phyloP scores from a whole-genome alignment of 1,140 invertebrate genomes.

The Oryzaephilus surinamensis region DNA sequence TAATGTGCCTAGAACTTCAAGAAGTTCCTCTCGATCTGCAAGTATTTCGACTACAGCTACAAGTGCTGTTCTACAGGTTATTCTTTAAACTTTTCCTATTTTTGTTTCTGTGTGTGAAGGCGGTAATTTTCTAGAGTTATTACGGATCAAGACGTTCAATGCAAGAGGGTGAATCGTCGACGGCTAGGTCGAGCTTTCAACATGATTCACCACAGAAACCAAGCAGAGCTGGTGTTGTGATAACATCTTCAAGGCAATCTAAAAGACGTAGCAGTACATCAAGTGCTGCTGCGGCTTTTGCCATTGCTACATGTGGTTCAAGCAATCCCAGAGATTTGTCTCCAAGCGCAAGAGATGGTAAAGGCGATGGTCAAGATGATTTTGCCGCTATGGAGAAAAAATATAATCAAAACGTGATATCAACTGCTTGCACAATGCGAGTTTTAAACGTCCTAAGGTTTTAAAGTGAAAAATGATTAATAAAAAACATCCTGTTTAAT shows the following conservation, averaged over 20 bases:
- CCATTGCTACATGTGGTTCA: slow-evolving; percentile 81
- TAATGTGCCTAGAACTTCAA: slow-evolving; percentile 23
- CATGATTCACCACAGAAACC: slow-evolving; percentile 47
- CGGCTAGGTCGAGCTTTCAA: slow-evolving; percentile 47
- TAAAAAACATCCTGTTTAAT: background rate
- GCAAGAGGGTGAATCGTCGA: slow-evolving; percentile 37
- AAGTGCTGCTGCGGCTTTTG: slow-evolving; percentile 82
- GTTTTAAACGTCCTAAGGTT: slow-evolving; percentile 77
- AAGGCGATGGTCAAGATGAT: slow-evolving; percentile 25
- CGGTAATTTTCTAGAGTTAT: slow-evolving; percentile 35
- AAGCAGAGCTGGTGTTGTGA: slow-evolving; percentile 77
- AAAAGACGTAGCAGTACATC: slow-evolving; percentile 84
- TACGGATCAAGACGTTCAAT: slow-evolving; percentile 37
- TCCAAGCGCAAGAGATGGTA: slow-evolving; percentile 15
- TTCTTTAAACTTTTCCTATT: background rate
- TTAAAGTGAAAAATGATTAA: too few relatives aligned
- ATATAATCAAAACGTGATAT: slow-evolving; percentile 77
- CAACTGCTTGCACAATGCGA: slow-evolving; percentile 85
- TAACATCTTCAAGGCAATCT: slow-evolving; percentile 84
- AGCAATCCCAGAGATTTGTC: slow-evolving; percentile 61
- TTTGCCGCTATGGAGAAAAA: slow-evolving; percentile 37
- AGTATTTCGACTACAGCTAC: slow-evolving; percentile 28
- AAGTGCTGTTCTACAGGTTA: slow-evolving; percentile 19
- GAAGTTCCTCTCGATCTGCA: slow-evolving; percentile 26
- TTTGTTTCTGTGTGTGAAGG: background rate